Base-by-base conservation (phyloP, 2,888 invertebrate genomes). In the Furcula furcula region DNA sequence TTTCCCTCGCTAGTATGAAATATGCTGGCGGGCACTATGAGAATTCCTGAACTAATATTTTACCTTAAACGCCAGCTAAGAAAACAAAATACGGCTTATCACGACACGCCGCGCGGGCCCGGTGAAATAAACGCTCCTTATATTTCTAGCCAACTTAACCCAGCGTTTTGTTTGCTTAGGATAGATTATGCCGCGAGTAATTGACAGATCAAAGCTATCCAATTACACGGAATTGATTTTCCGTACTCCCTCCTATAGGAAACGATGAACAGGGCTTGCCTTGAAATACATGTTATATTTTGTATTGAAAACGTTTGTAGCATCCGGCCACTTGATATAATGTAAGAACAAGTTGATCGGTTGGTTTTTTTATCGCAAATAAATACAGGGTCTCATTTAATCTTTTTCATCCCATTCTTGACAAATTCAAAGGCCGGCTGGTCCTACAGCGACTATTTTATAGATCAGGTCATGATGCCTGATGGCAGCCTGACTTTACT, bases 201-300 rank as follows among this genome's bases (percentile, higher is more conserved):
- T 75, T 73, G 70, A 66, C 63, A 73, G 73, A 76, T 77, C 70
- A 75, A 73, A 69, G 62, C 63, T 67, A 70, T 69, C 58, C 55
- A 60, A 66, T 70, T 65, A 66, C 62, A 55, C 40, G 29, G 50
- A 56, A 63, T 63, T 65, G 64, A 63, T 64, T 68, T 53, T 45
- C 41, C 52, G 52, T 50, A 58, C 39, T 36, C 38, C 47, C 38
- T 34, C 37, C 4, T 2, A 10, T 15, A 9, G 15, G 15, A 9
- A 7, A 26, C 3, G 14, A 14, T 26, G 9, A 25, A 26, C 26
- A 16, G 21, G n/a, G n/a, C n/a, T n/a, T n/a, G n/a, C n/a, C n/a
- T n/a, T n/a, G n/a, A n/a, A n/a, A n/a, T n/a, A n/a, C n/a, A n/a
- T n/a, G n/a, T n/a, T n/a, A n/a, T n/a, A n/a, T n/a, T n/a, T n/a